phyloP scores from a whole-genome alignment of 2,797 vertebrate species.

The Chanos chanos region DNA sequence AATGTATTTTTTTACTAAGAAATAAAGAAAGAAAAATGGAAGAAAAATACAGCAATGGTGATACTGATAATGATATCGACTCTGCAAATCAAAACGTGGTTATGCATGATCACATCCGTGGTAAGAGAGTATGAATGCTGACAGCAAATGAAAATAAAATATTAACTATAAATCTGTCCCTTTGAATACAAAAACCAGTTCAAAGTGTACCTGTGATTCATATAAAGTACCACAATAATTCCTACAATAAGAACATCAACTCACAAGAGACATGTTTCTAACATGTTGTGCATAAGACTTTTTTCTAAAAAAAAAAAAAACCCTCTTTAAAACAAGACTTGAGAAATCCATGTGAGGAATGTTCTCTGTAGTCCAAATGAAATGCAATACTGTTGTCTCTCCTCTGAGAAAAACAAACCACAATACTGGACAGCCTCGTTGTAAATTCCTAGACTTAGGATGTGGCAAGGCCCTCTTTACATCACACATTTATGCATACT shows the following conservation, averaged over 20 bases:
- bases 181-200: neutral
- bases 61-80: neutral
- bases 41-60: neutral
- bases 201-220: slow-evolving; percentile 20
- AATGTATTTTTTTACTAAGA: neutral
- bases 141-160: slow-evolving; percentile 13
- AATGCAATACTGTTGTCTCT: slow-evolving; percentile 24
- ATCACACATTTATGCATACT: neutral
- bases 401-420: slow-evolving; percentile 3
- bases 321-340: no score
- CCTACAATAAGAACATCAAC: neutral
- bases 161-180: no score
- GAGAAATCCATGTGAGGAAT: slow-evolving; percentile 44
- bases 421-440: slow-evolving; percentile 29
- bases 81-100: slow-evolving; percentile 20
- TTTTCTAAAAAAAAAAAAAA: neutral
- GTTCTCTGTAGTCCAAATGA: slow-evolving; percentile 49
- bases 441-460: slow-evolving; percentile 39
- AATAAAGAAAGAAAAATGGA: neutral
- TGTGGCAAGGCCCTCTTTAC: slow-evolving; percentile 10
- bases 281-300: slow-evolving; percentile 3
- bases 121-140: neutral
- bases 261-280: neutral
- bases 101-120: slow-evolving; percentile 22
- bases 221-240: neutral